Evolutionary conservation across 2,113 vertebrate genomes (phyloP), one percentile per base, ranked within the genome.

Genomic region (Mystacornis crossleyi): DNA sequence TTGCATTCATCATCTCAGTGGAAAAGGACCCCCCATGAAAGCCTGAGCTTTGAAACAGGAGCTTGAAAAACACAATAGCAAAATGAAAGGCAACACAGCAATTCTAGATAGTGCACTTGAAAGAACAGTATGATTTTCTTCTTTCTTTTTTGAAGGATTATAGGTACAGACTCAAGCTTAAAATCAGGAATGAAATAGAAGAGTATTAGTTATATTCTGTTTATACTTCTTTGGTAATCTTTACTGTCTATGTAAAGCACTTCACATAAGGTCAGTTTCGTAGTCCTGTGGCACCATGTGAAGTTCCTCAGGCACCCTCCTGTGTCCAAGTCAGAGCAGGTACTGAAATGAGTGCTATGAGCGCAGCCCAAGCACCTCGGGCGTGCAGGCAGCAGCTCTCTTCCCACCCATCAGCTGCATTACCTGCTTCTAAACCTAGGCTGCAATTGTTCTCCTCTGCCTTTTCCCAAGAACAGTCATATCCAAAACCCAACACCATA

Each of bases 321-420:
- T 0, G 4, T 10, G 33, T 11, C 24, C 7, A 38, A 53, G 10
- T 12, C 36, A 40, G 43, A 67, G 36, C 18, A 78, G 58, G 17
- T 24, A 54, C 38, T 8, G 18, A 21, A 81, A 55, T 12, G 0
- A n/a, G 36, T 3, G 28, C 34, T 3, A 0, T 1, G 21, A 42
- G 18, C 0, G 3, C 40, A 64, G n/a, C 10, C 8, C 8, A 29
- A 53, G 42, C 19, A 23, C 4, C 28, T 10, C 1, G 0, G 42
- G 24, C 6, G 29, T 1, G 1, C 10, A 24, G 2, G 16, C 1
- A 0, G 31, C 45, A 66, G 50, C n/a, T 51, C 17, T 4, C 43
- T 40, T 43, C 4, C 14, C 4, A 0, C 0, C 2, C 67, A 16
- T 5, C n/a, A 65, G 23, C 34, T 14, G 21, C 18, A 10, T 2